A percentile compares a stretch with the other conserved stretches of the same genome.
Conservation (phyloP, 2,797 vertebrate genomes). For the Botia kubotai region DNA sequence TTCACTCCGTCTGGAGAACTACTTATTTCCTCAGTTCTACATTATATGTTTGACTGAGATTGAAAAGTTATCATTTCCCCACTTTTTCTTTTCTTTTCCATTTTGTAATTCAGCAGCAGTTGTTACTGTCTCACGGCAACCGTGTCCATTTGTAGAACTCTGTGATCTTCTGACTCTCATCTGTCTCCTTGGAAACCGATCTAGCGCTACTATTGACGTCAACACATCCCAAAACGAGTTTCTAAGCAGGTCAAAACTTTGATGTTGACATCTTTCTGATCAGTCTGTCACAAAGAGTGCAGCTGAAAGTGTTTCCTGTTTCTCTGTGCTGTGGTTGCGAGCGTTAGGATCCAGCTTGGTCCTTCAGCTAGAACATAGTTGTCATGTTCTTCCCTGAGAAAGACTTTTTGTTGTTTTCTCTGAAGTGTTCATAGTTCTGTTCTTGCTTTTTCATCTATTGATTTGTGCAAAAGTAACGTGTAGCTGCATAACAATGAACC, state of each 20-base stretch:
- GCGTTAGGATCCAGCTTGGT: not conserved
- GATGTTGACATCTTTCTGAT: conserved; percentile 51
- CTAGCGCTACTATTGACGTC: conserved; percentile 29
- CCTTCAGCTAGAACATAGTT: too few species aligned
- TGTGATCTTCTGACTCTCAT: conserved; percentile 27
- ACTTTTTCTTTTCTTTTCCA: conserved; percentile 18
- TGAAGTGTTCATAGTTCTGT: not conserved
- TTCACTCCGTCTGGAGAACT: conserved; percentile 12
- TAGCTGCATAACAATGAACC: too few species aligned
- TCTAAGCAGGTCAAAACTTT: conserved; percentile 48
- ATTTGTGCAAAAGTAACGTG: too few species aligned
- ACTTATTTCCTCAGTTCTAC: conserved; percentile 1
- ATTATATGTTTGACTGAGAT: conserved; percentile 22
- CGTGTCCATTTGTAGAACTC: conserved; percentile 24
- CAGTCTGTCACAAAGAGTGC: conserved; percentile 3
- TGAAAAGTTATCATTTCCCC: conserved; percentile 21
- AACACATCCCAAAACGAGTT: conserved; percentile 38
- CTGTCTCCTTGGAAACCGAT: conserved; percentile 42
- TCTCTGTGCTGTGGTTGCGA: not conserved
- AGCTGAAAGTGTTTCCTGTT: conserved; percentile 3
- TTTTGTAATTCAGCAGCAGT: conserved; percentile 49
- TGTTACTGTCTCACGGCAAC: conserved; percentile 46
- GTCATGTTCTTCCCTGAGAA: too few species aligned
- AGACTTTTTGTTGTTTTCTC: not conserved
- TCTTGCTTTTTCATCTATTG: too few species aligned